Evolutionary conservation across 1,140 invertebrate species (phyloP).

Genomic region (Drosophila subpulchrella): DNA sequence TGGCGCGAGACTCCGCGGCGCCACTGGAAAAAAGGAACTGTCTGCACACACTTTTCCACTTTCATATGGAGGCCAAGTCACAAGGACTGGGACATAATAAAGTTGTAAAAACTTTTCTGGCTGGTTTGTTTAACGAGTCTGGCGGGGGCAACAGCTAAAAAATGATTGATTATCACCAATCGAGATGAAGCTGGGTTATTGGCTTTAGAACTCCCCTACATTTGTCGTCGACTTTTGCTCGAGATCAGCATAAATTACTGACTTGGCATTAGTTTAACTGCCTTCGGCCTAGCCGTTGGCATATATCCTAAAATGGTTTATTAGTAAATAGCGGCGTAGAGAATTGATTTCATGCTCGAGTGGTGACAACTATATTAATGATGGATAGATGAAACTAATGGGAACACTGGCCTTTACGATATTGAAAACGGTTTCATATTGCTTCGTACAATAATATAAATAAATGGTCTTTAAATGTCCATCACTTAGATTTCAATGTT

Average conservation of each 20-base stretch:
- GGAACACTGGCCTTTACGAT: not conserved
- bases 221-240: slow-evolving; percentile 48
- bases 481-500: not conserved
- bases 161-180: slow-evolving; percentile 72
- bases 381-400: not conserved
- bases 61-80: slow-evolving; percentile 40
- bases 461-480: not conserved
- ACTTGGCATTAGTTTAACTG: slow-evolving; percentile 22
- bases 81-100: slow-evolving; percentile 61
- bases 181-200: slow-evolving; percentile 55
- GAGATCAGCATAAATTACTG: slow-evolving; percentile 13
- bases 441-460: not conserved
- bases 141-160: slow-evolving; percentile 32
- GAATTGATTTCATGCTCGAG: slow-evolving; percentile 60
- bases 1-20: slow-evolving; percentile 69
- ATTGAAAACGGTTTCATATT: not conserved
- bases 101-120: slow-evolving; percentile 66
- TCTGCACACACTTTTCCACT: slow-evolving; percentile 12
- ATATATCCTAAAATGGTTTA: slow-evolving; percentile 55
- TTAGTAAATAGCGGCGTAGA: slow-evolving; percentile 46
- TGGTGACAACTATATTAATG: slow-evolving; percentile 1
- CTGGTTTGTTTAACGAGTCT: slow-evolving; percentile 59
- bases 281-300: not conserved
- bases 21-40: slow-evolving; percentile 40
- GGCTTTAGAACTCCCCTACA: slow-evolving; percentile 37